Base-by-base conservation (phyloP, 2,888 invertebrate species). In the Mythimna albipuncta region DNA sequence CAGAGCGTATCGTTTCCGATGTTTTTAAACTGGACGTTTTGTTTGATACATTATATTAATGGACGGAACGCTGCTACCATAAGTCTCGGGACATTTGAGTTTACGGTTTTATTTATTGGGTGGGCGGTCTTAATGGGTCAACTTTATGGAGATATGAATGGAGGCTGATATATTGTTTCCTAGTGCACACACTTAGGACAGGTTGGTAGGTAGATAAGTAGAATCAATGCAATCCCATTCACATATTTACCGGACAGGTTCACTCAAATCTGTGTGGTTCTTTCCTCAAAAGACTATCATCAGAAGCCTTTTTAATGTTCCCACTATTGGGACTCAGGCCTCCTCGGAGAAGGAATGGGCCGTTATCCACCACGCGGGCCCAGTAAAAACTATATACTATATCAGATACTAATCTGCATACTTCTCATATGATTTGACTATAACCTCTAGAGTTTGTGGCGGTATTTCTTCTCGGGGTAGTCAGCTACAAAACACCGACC, bases 31-130 rank as follows among this genome's bases (percentile, higher is more conserved):
- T 87, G 85, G 88, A 87, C 89, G 90, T 92, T 92, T 91, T 91
- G 90, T 87, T 85, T 91, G 86, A 88, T 89, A 88, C 93, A 92
- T 92, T 93, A 92, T 92, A 93, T 91, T 94, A 93, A 94, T 94
- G 93, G 91, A 88, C 71, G 85, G 86, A 87, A 87, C 72, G 83
- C 76, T 82, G 83, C 87, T 83, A 79, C 85, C 85, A 84, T 91
- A 92, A 89, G 89, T 91, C 89, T 87, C 88, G 83, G 73, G 83
- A 86, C 80, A 86, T 88, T 86, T 88, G 73, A 84, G 75, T 87
- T 70, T 81, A 78, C 75, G 55, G 65, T 81, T 73, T 74, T 85
- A 79, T 81, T 83, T 83, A 75, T 83, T 65, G 64, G 72, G 69
- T 71, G 65, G 64, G 72, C 72, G 79, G 67, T 72, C 58, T 69